Evolutionary conservation across 1,140 invertebrate species (phyloP), one percentile per base, ranked within the genome.

Genomic region (Phthorimaea operculella): DNA sequence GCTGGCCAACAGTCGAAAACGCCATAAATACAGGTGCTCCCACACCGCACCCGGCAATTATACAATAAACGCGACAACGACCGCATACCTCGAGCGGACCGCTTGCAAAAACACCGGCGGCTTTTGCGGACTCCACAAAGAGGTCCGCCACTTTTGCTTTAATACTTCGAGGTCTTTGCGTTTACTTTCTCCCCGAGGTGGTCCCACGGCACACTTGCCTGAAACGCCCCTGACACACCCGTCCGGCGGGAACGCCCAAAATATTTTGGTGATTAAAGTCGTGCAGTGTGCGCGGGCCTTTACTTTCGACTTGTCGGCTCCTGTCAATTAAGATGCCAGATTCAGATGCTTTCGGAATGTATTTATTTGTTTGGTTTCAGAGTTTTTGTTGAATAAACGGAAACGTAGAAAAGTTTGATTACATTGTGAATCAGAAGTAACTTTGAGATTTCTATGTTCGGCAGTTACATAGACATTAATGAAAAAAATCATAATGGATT

Each of bases 171-270:
- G 21, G 21, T 28, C 21, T 28, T 28, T 28, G 21, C 2, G 36
- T 54, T 53, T 70, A 79, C 78, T 83, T 81, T 83, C 80, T 76
- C 80, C 74, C 65, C 4, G 44, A 15, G 59, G 63, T 68, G 62
- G 58, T 80, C 72, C 71, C 74, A 76, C 72, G 80, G 58, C 74
- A 68, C 61, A 73, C 70, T 75, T 81, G 74, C 47, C 56, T 57
- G 60, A 59, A 68, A 65, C 53, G 54, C 51, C 60, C 44, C 36
- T 9, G 36, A n/a, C 36, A 42, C 68, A 76, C 77, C 65, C 64
- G 74, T 75, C 71, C 55, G 60, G 60, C 71, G 57, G 78, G 75
- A 79, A 76, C 79, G 75, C 75, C 79, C 76, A 79, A 79, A 72
- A 76, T 68, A 70, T 79, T 75, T 47, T 59, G 72, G 61, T 76